Base-by-base conservation (phyloP, 2,113 vertebrate genomes). In the Sciurus niger region DNA sequence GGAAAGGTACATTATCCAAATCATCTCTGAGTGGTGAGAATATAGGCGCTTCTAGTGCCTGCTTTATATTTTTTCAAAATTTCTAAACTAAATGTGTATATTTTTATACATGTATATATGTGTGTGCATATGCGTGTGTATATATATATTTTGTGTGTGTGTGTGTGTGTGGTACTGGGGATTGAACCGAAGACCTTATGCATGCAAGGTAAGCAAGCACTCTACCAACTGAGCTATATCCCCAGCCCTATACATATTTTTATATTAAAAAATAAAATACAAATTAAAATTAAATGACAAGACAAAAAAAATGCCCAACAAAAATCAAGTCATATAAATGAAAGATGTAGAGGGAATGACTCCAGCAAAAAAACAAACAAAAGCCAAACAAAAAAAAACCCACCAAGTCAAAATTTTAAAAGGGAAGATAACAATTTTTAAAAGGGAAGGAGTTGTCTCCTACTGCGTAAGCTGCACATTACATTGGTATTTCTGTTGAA, bases 401-500 rank as follows among this genome's bases (percentile, higher is more conserved):
- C 84, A 86, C 4, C 37, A 46, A 84, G 46, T 68, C 8, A 89
- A 55, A 90, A 63, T 18, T 84, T 83, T n/a, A 43, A 40, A 55
- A 55, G 55, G 55, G 18, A 51, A 70, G 51, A 63, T 72, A 10
- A 88, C 46, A 83, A 48, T 28, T 68, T 40, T 86, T 79, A 53
- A 89, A 83, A 94, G 68, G 28, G 17, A 58, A 72, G 30, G 40
- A 28, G 76, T 51, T 43, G 37, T 67, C 60, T 68, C 17, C 30
- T 17, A 5, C 32, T 73, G 83, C 25, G 70, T 5, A 53, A 92
- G 18, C 18, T 0, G 34, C 53, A 46, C 1, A 40, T 40, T 40
- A 40, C 48, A 43, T 73, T 12, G 58, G 20, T 84, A 60, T 90
- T 94, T 95, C 78, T 90, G 65, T 67, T 67, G 55, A 80, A 60